phyloP scores from a whole-genome alignment of 2,797 vertebrate genomes.

The Gouania willdenowi region DNA sequence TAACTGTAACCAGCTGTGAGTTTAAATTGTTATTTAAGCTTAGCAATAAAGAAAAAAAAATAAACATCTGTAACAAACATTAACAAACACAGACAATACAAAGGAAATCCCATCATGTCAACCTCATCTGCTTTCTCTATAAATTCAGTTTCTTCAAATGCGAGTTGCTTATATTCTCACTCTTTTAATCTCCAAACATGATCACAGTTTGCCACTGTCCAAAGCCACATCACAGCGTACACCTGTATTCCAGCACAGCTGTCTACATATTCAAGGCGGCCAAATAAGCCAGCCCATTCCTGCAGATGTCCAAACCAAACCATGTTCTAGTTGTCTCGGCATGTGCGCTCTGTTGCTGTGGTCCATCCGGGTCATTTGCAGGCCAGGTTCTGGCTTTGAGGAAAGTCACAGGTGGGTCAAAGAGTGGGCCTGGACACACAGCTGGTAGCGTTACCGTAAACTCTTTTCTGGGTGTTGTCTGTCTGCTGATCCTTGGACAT shows the following conservation, averaged over 20 bases:
- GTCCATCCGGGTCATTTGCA: slow-evolving; percentile 68
- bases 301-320: slow-evolving; percentile 65
- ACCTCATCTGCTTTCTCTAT: slow-evolving; percentile 8
- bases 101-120: background rate
- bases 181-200: slow-evolving; percentile 49
- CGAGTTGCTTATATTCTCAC: slow-evolving; percentile 38
- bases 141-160: slow-evolving; percentile 39
- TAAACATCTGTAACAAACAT: too few relatives aligned
- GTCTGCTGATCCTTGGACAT: slow-evolving; percentile 58
- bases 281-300: slow-evolving; percentile 50
- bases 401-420: slow-evolving; percentile 57
- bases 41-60: too few relatives aligned
- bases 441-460: slow-evolving; percentile 61
- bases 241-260: slow-evolving; percentile 70
- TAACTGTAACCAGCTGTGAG: slow-evolving; percentile 39
- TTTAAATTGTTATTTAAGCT: too few relatives aligned
- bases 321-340: slow-evolving; percentile 65
- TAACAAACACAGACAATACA: background rate
- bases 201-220: slow-evolving; percentile 33
- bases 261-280: slow-evolving; percentile 63
- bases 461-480: slow-evolving; percentile 62
- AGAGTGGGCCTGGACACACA: slow-evolving; percentile 41
- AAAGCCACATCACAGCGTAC: slow-evolving; percentile 63
- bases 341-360: slow-evolving; percentile 56
- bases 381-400: slow-evolving; percentile 64